Percentiles rank a stretch among this genome's conserved stretches.
These are phyloP conservation scores for Mixornis gularis DNA, from an alignment of 2,113 vertebrate species.

Conservation along the genomic window DNA sequence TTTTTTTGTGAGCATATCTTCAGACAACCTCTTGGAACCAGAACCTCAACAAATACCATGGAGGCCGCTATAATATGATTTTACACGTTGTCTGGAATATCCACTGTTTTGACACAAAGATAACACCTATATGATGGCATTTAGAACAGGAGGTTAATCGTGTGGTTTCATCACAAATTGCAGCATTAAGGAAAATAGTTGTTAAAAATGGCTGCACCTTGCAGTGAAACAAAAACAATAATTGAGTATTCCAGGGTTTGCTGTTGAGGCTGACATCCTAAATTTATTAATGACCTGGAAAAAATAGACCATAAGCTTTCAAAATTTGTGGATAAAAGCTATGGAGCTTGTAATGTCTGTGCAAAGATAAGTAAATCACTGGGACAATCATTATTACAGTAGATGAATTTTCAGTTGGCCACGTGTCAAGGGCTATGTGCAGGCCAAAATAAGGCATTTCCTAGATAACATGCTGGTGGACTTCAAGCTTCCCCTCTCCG, in stretches of 20 bases:
- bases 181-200: neutral
- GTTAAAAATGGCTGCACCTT: neutral
- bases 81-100: neutral
- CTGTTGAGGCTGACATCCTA: neutral
- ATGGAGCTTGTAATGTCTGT: neutral
- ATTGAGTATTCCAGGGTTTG: neutral
- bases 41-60: neutral
- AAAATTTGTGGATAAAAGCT: conserved; percentile 20
- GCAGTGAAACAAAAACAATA: neutral
- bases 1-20: neutral
- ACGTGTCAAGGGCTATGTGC: neutral
- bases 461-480: neutral
- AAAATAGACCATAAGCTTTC: conserved; percentile 16
- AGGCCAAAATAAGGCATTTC: neutral
- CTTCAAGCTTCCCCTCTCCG: neutral
- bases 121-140: neutral
- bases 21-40: neutral
- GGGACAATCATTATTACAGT: neutral
- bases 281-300: neutral
- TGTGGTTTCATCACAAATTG: neutral
- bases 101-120: neutral
- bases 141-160: neutral
- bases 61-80: neutral
- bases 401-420: neutral
- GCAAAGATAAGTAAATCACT: neutral